phyloP scores from a whole-genome alignment of 2,113 vertebrate genomes.

The Rostratula benghalensis region DNA sequence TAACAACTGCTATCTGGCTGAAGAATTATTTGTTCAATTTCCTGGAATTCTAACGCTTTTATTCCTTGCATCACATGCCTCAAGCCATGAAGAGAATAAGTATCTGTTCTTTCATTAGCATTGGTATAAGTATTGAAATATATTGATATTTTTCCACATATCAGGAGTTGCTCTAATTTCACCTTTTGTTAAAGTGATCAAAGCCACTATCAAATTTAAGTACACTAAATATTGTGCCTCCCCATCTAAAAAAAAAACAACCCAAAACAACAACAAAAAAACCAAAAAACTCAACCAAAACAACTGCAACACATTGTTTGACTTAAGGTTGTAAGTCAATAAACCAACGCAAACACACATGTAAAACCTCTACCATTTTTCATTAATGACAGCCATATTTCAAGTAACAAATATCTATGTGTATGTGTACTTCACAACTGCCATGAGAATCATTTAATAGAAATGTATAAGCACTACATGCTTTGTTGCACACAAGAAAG shows the following conservation, averaged over 20 bases:
- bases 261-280: not conserved
- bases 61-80: not conserved
- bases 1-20: not conserved
- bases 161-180: not conserved
- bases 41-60: not conserved
- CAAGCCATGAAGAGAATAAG: not conserved
- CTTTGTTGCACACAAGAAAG: not conserved
- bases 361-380: not conserved
- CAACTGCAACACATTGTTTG: not conserved
- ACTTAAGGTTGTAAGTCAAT: not conserved
- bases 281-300: too few relatives aligned
- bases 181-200: not conserved
- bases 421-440: not conserved
- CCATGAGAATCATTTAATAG: not conserved
- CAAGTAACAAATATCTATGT: not conserved
- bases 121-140: not conserved
- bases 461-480: not conserved
- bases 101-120: not conserved
- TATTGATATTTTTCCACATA: slow-evolving; percentile 9
- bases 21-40: not conserved
- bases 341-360: not conserved
- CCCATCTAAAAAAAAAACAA: not conserved
- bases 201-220: not conserved
- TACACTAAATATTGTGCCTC: not conserved
- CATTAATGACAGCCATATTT: not conserved